Conservation (phyloP, 2,113 vertebrate species). For the Meriones unguiculatus region DNA sequence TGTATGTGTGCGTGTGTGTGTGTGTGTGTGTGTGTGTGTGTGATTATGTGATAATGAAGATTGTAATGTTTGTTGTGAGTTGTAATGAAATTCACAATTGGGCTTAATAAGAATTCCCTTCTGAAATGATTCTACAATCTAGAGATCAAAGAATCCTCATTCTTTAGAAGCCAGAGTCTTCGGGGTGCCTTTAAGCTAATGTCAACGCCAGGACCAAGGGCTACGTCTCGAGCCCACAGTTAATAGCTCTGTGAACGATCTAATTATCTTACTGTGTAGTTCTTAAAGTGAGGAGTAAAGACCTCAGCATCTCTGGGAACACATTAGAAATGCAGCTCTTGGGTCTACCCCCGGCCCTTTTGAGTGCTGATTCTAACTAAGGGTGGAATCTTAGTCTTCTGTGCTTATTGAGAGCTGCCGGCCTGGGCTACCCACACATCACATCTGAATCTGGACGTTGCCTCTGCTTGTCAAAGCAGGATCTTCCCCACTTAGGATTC, state of each 20-base stretch:
- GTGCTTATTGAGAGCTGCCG: not conserved
- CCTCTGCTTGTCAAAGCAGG: not conserved
- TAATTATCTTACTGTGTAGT: not conserved
- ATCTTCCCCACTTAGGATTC: not conserved
- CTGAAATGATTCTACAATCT: slow-evolving; percentile 9
- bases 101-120: slow-evolving; percentile 9
- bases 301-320: not conserved
- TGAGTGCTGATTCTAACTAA: not conserved
- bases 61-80: slow-evolving; percentile 2
- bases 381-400: not conserved
- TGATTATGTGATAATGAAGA: slow-evolving; percentile 9
- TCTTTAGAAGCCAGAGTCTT: slow-evolving; percentile 28
- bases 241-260: not conserved
- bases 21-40: not conserved
- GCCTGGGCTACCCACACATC: not conserved
- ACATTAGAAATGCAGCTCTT: not conserved
- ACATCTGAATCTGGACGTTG: not conserved
- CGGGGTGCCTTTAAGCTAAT: not conserved
- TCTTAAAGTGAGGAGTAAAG: not conserved
- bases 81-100: not conserved
- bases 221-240: not conserved
- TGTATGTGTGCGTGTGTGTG: not conserved
- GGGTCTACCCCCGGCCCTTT: not conserved
- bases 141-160: not conserved
- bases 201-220: not conserved